phyloP scores from a whole-genome alignment of 2,113 vertebrate genomes.

The Vimba vimba region DNA sequence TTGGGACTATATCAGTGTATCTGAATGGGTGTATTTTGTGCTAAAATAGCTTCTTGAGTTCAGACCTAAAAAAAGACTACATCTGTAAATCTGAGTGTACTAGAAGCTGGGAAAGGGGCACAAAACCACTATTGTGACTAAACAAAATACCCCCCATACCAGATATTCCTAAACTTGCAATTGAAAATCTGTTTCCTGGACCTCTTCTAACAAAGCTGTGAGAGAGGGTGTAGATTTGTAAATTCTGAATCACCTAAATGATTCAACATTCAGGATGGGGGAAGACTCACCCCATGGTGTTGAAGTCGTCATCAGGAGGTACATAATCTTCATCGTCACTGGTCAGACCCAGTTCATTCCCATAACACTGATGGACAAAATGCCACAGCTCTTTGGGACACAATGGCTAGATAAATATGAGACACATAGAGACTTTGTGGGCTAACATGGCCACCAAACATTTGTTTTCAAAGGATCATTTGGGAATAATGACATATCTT shows the following conservation, averaged over 20 bases:
- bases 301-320: slow-evolving; percentile 96
- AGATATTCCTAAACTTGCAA: neutral
- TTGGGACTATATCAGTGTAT: too few species aligned
- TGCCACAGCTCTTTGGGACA: slow-evolving; percentile 99
- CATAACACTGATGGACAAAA: slow-evolving; percentile 98
- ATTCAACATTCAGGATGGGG: slow-evolving; percentile 2
- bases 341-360: slow-evolving; percentile 94
- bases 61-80: too few species aligned
- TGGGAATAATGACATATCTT: neutral
- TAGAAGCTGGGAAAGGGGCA: too few species aligned
- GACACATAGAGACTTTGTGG: neutral
- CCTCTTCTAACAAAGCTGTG: neutral
- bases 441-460: neutral
- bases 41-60: too few species aligned
- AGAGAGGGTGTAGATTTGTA: neutral
- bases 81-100: too few species aligned
- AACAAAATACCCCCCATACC: too few species aligned
- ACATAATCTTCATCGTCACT: slow-evolving; percentile 98
- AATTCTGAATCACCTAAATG: slow-evolving; percentile 11
- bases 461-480: neutral
- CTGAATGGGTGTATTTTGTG: too few species aligned
- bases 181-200: neutral
- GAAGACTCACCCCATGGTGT: slow-evolving; percentile 94
- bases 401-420: slow-evolving; percentile 79
- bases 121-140: too few species aligned